Conservation (phyloP, 2,113 vertebrate species). For the Gopherus evgoodei region DNA sequence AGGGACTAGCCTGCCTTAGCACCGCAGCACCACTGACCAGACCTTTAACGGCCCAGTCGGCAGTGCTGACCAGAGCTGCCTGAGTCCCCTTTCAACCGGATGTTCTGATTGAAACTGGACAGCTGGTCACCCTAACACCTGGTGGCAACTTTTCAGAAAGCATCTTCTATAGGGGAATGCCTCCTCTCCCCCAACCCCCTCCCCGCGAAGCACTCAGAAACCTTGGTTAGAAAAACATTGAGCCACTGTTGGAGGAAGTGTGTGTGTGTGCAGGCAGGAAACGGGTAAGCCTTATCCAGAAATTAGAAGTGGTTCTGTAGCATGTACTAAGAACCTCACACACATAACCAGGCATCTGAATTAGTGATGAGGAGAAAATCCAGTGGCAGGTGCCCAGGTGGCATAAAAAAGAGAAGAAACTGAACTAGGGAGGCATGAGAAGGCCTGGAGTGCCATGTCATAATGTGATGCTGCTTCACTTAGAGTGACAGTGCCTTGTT, state of each 20-base stretch:
- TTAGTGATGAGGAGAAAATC: background rate
- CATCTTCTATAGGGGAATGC: background rate
- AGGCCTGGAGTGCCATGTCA: background rate
- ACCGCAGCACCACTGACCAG: too few relatives aligned
- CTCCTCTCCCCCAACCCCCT: too few relatives aligned
- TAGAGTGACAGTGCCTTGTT: background rate
- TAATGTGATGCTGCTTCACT: background rate
- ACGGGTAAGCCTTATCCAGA: background rate
- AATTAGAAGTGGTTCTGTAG: background rate
- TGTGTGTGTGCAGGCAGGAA: background rate
- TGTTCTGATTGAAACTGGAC: too few relatives aligned
- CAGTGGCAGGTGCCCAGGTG: background rate
- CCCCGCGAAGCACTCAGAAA: background rate
- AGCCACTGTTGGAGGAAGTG: background rate
- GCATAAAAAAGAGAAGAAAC: background rate
- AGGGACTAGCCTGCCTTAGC: too few relatives aligned
- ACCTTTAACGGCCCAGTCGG: too few relatives aligned
- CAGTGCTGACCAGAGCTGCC: too few relatives aligned
- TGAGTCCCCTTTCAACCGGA: too few relatives aligned
- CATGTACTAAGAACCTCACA: background rate
- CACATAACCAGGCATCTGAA: background rate
- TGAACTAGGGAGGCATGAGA: background rate
- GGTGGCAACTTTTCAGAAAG: slow-evolving; percentile 34
- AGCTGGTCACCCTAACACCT: background rate
- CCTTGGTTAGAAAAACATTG: background rate